Conservation (phyloP, 2,113 vertebrate genomes). For the Sander vitreus region DNA sequence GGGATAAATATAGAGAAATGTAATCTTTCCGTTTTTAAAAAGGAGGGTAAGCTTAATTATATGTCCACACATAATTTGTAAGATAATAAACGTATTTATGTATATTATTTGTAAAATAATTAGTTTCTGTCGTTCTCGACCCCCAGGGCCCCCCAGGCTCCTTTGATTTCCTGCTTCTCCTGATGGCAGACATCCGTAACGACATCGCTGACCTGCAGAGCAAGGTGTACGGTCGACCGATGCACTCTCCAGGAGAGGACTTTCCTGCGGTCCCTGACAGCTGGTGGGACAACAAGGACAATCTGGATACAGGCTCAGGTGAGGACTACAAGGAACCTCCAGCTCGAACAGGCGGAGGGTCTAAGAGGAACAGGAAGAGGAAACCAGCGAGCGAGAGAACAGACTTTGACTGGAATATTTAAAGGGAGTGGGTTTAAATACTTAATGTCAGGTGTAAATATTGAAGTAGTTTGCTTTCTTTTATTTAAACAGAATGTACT, state of each 20-base stretch:
- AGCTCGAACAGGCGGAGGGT: slow-evolving; percentile 54
- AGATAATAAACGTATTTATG: not conserved
- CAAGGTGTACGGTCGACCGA: slow-evolving; percentile 88
- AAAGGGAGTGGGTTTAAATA: slow-evolving; percentile 33
- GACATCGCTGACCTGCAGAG: slow-evolving; percentile 95
- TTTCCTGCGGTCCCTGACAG: slow-evolving; percentile 86
- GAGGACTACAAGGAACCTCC: slow-evolving; percentile 87
- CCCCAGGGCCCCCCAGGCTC: slow-evolving; percentile 94
- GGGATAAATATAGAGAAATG: not conserved
- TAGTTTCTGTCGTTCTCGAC: not conserved
- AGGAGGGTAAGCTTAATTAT: not conserved
- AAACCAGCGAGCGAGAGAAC: slow-evolving; percentile 75
- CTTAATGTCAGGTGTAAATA: slow-evolving; percentile 72
- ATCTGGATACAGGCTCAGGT: slow-evolving; percentile 90
- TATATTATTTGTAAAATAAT: not conserved
- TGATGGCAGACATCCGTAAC: slow-evolving; percentile 97
- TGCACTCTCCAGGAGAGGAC: slow-evolving; percentile 88
- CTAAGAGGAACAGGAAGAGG: slow-evolving; percentile 82
- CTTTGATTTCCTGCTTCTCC: slow-evolving; percentile 95
- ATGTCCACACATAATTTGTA: not conserved
- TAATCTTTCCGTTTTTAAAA: not conserved
- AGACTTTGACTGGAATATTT: slow-evolving; percentile 69
- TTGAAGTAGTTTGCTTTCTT: slow-evolving; percentile 59
- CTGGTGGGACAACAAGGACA: slow-evolving; percentile 89
- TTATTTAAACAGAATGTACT: slow-evolving; percentile 80